Conservation (phyloP, 2,113 vertebrate species). For the Brachyistius frenatus region DNA sequence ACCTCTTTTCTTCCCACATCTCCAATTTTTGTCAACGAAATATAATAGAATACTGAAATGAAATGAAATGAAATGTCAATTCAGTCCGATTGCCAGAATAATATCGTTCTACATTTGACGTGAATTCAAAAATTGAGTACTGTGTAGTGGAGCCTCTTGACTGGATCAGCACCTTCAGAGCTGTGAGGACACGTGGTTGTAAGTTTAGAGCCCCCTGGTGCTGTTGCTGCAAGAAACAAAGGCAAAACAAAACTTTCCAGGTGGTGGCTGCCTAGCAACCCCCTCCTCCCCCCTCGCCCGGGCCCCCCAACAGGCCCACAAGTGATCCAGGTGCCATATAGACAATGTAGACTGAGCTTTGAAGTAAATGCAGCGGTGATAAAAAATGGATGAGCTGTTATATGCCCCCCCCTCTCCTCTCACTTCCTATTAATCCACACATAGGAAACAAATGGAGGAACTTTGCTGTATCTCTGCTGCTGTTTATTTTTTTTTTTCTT, state of each 20-base stretch:
- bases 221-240: not conserved
- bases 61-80: no score
- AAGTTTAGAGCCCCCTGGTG: not conserved
- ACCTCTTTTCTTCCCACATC: no score
- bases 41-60: no score
- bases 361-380: constrained; percentile 43
- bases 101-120: no score
- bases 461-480: not conserved
- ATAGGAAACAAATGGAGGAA: no score
- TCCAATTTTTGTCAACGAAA: no score
- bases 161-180: not conserved
- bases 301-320: not conserved
- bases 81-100: no score
- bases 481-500: not conserved
- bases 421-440: constrained; percentile 7
- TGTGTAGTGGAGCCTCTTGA: no score
- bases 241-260: not conserved
- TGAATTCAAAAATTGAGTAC: not conserved
- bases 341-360: constrained; percentile 30
- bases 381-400: constrained; percentile 64
- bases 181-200: not conserved
- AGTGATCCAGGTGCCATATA: constrained; percentile 38
- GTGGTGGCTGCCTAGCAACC: constrained; percentile 53
- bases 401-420: not conserved
- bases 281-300: no score